Conservation (phyloP, 2,113 vertebrate species). For the Atractosteus spatula region DNA sequence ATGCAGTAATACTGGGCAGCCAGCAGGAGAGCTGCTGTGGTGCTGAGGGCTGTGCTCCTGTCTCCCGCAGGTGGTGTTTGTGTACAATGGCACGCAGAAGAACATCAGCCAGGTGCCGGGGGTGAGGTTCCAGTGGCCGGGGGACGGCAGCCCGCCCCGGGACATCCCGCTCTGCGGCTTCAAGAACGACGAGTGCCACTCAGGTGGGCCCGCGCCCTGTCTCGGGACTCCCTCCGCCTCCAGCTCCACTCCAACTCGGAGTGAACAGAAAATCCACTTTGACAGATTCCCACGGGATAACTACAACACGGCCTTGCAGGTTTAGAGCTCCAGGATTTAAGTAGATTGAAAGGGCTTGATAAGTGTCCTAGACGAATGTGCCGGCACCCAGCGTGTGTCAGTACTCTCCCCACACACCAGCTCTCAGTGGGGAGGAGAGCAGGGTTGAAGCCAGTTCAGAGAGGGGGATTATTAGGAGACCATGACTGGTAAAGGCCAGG, state of each 20-base stretch:
- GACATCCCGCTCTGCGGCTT: conserved; percentile 84
- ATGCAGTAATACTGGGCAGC: too few species aligned
- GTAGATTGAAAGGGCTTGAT: not conserved
- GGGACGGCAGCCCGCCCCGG: conserved; percentile 59
- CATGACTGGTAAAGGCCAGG: too few species aligned
- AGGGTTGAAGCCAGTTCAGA: too few species aligned
- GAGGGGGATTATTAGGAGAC: too few species aligned
- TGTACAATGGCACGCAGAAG: conserved; percentile 78
- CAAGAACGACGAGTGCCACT: conserved; percentile 59
- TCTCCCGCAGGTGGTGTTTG: conserved; percentile 70
- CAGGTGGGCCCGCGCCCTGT: conserved; percentile 52
- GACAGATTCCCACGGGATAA: too few species aligned
- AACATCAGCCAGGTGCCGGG: conserved; percentile 65
- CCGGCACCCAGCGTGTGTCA: too few species aligned
- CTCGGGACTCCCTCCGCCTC: conserved; percentile 58
- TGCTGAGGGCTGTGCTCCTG: not conserved
- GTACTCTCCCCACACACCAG: too few species aligned
- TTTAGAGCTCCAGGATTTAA: not conserved
- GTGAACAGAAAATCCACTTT: too few species aligned
- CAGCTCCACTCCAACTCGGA: not conserved
- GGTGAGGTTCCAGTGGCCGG: conserved; percentile 72
- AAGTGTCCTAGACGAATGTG: not conserved
- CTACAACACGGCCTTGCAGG: not conserved
- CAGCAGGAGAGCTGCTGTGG: not conserved
- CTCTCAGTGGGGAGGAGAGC: too few species aligned